A percentile compares a stretch with the other conserved stretches of the same genome.
Evolutionary conservation across 1,140 invertebrate genomes (phyloP).

Genomic region (Sycobia sp.): DNA sequence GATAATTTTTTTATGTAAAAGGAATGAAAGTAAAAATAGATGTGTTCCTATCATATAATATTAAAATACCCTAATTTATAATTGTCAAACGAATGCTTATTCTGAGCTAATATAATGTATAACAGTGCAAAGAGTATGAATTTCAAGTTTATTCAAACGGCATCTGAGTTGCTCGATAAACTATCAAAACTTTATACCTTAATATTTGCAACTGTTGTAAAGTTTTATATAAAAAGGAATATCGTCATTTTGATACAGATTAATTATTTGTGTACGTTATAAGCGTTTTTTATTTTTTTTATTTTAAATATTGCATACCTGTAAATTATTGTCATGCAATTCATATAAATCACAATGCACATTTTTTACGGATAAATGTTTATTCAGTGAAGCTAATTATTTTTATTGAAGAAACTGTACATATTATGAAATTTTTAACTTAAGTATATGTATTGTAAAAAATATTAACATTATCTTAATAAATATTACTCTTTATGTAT

Average conservation of each 20-base stretch:
- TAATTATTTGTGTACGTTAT: conserved; percentile 7
- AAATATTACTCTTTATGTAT: conserved; percentile 27
- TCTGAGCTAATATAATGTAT: too few relatives aligned
- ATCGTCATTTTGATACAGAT: conserved; percentile 10
- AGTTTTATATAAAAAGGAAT: conserved; percentile 16
- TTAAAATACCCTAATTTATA: too few relatives aligned
- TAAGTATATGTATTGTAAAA: conserved; percentile 10
- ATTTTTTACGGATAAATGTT: background rate
- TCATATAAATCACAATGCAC: conserved; percentile 6
- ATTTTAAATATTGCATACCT: conserved; percentile 8
- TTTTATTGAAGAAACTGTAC: conserved; percentile 14
- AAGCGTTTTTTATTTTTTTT: conserved; percentile 28
- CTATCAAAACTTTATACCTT: too few relatives aligned
- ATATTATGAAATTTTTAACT: conserved; percentile 23
- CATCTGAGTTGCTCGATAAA: too few relatives aligned
- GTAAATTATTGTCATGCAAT: background rate
- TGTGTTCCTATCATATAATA: background rate
- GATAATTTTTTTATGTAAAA: too few relatives aligned
- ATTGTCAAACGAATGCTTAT: too few relatives aligned
- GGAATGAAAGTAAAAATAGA: background rate
- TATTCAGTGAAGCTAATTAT: conserved; percentile 13
- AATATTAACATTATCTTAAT: conserved; percentile 17
- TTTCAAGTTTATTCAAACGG: too few relatives aligned
- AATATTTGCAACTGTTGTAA: too few relatives aligned
- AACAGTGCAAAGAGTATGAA: too few relatives aligned